These are phyloP conservation scores for Brachymystax lenok DNA, from an alignment of 2,797 vertebrate species.

Conservation along the genomic window DNA sequence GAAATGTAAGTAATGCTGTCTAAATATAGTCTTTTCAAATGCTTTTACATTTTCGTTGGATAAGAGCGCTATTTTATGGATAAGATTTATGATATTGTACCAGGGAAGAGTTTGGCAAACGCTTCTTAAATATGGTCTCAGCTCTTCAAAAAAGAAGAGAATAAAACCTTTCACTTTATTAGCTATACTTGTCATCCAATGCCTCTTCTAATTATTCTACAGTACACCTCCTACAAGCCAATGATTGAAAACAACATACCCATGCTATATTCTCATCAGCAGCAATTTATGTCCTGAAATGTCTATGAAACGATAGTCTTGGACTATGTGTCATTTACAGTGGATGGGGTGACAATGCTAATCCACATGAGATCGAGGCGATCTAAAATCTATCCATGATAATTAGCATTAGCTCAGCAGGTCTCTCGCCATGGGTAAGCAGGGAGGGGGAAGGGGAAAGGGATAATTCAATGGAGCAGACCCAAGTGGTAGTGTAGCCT, in stretches of 20 bases:
- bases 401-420: conserved; percentile 60
- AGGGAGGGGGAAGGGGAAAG: conserved; percentile 23
- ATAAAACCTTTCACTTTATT: too few species aligned
- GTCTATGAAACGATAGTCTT: not conserved
- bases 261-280: too few species aligned
- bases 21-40: not conserved
- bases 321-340: not conserved
- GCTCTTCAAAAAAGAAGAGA: too few species aligned
- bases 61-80: not conserved
- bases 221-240: too few species aligned
- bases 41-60: not conserved
- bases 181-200: too few species aligned
- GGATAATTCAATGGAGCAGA: conserved; percentile 32
- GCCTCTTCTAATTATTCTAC: too few species aligned
- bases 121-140: too few species aligned
- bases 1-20: not conserved
- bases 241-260: not conserved
- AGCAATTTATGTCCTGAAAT: not conserved
- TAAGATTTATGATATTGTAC: not conserved
- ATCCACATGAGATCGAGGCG: conserved; percentile 41
- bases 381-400: conserved; percentile 52
- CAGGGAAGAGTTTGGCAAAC: not conserved
- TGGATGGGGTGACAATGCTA: conserved; percentile 15
- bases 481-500: conserved; percentile 46
- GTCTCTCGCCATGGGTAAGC: conserved; percentile 41